Conservation (phyloP, 1,140 invertebrate genomes). For the Musca domestica region DNA sequence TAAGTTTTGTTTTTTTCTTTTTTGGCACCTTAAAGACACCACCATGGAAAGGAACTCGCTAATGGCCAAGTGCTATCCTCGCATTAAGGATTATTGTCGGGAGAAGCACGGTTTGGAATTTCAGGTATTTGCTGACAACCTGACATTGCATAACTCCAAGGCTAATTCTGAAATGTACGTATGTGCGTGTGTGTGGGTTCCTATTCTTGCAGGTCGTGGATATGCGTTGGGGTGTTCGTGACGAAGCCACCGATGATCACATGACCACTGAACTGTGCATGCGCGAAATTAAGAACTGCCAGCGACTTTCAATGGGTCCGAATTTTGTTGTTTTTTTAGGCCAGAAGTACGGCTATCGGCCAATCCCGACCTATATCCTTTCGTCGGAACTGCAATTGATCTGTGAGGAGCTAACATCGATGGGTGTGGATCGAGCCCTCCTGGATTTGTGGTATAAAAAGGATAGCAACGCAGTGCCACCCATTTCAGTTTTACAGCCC, state of each 20-base stretch:
- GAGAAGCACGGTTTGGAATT: constrained; percentile 98
- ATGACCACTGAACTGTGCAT: constrained; percentile 98
- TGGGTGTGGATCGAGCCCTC: constrained; percentile 76
- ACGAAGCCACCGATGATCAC: constrained; percentile 98
- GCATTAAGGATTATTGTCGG: constrained; percentile 94
- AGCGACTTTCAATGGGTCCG: constrained; percentile 94
- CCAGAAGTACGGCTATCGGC: constrained; percentile 97
- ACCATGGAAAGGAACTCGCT: constrained; percentile 95
- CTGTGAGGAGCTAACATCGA: constrained; percentile 57
- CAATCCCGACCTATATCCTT: constrained; percentile 92
- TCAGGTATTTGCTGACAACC: constrained; percentile 67
- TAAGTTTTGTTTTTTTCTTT: too few species aligned
- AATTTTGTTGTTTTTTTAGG: constrained; percentile 98
- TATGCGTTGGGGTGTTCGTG: constrained; percentile 95
- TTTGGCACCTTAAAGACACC: constrained; percentile 70
- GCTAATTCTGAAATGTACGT: neutral
- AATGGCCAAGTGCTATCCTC: constrained; percentile 98
- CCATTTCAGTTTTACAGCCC: constrained; percentile 90
- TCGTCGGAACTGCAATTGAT: constrained; percentile 88
- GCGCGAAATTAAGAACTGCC: constrained; percentile 97
- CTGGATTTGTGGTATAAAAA: constrained; percentile 96
- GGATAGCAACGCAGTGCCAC: constrained; percentile 91
- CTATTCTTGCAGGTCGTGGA: constrained; percentile 78
- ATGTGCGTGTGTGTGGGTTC: neutral
- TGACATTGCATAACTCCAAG: neutral